These are phyloP conservation scores for Heliconius charithonia DNA, from an alignment of 2,888 invertebrate species.

Conservation along the genomic window DNA sequence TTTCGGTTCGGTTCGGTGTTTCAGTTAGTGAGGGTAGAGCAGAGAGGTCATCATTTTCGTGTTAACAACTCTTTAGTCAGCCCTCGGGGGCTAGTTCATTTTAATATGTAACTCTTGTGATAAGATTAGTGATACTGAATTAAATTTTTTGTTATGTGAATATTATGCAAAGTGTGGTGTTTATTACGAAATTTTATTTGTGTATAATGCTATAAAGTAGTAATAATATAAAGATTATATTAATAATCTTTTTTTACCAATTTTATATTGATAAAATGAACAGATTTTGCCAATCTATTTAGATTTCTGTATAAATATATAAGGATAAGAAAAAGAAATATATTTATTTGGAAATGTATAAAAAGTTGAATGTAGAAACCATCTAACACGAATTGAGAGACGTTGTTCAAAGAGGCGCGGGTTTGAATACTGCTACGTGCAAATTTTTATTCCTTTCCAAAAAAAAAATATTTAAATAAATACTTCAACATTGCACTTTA, in stretches of 20 bases:
- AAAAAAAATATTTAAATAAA: not conserved
- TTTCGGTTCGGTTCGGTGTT: constrained; percentile 26
- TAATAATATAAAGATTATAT: too few relatives aligned
- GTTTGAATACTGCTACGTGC: too few relatives aligned
- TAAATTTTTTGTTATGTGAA: constrained; percentile 71
- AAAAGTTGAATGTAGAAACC: too few relatives aligned
- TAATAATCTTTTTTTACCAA: too few relatives aligned
- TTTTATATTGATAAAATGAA: too few relatives aligned
- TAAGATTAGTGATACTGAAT: constrained; percentile 56
- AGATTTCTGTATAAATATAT: too few relatives aligned
- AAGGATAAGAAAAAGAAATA: too few relatives aligned
- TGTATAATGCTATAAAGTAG: not conserved
- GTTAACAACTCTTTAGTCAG: constrained; percentile 77
- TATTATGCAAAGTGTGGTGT: constrained; percentile 65
- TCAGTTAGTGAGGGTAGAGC: constrained; percentile 50
- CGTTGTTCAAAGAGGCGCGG: too few relatives aligned
- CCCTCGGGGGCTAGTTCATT: constrained; percentile 64
- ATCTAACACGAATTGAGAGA: too few relatives aligned
- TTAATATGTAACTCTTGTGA: constrained; percentile 73
- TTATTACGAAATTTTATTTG: not conserved
- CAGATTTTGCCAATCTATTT: too few relatives aligned
- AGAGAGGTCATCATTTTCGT: constrained; percentile 72
- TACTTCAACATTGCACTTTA: not conserved
- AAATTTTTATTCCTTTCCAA: too few relatives aligned
- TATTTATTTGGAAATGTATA: too few relatives aligned